Base-by-base conservation (phyloP, 2,888 invertebrate species). In the Sphaerophoria rueppellii region DNA sequence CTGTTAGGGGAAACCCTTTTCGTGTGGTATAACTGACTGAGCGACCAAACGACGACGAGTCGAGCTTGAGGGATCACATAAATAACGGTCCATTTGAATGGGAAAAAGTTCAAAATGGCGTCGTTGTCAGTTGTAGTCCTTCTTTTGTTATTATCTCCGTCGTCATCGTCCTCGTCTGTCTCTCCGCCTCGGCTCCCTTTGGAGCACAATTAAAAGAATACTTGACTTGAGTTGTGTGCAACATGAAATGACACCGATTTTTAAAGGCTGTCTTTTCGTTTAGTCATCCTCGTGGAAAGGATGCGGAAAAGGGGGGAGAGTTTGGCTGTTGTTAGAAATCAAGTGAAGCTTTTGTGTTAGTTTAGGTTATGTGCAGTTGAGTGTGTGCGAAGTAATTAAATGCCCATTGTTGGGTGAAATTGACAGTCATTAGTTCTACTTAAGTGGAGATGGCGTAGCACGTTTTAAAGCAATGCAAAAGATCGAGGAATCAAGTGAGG, bases 31-130 rank as follows among this genome's bases (percentile, higher is more conserved):
- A 63, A 61, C 70, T 57, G 69, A 73, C 14, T 50, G 67, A 72
- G 24, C 52, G 37, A 37, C n/a, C 35, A 34, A 14, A 48, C 55
- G 35, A 24, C 37, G 40, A 72, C 81, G 60, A 50, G 75, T 75
- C 40, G 67, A 32, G 67, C 52, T n/a, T 48, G 63, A 9, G 69
- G 81, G 76, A 81, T 76, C 80, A 80, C 60, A 81, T 77, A 85
- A 85, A 85, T 80, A 83, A 83, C 75, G 75, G 83, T 80, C 79
- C 83, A 80, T 80, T 80, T 80, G 76, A 85, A 81, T 80, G 85
- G 76, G 81, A 81, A 85, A 85, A 86, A 86, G 86, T 87, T 87
- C 87, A 87, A 87, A 87, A 87, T 87, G 87, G 87, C 87, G 87
- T 87, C 86, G 76, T 70, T 76, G 85, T 81, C 63, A 32, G 14